These are phyloP conservation scores for Syngnathus typhle DNA, from an alignment of 2,113 vertebrate genomes.

Conservation along the genomic window DNA sequence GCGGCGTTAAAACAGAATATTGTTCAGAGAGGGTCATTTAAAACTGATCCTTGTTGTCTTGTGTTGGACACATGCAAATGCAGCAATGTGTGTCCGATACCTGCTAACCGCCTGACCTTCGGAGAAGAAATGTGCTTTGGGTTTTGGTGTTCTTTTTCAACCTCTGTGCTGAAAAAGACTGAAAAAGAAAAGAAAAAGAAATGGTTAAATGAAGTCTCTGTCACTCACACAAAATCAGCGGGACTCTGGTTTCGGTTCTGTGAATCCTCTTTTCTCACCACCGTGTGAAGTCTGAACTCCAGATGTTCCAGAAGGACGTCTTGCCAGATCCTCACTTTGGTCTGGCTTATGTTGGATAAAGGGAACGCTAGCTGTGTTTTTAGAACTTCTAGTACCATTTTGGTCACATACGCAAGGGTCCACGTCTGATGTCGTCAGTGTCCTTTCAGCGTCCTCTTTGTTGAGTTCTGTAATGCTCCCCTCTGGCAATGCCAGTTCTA, in stretches of 20 bases:
- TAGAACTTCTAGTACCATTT: background rate
- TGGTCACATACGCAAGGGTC: background rate
- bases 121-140: constrained; percentile 8
- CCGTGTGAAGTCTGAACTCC: constrained; percentile 6
- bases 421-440: constrained; percentile 10
- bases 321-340: constrained; percentile 7
- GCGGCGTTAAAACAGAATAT: background rate
- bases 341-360: background rate
- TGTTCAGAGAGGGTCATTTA: background rate
- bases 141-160: constrained; percentile 12
- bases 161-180: constrained; percentile 24
- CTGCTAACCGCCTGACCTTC: constrained; percentile 54
- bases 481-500: constrained; percentile 41
- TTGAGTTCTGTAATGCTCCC: constrained; percentile 4
- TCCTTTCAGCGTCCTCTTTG: constrained; percentile 5
- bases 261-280: constrained; percentile 5
- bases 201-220: background rate
- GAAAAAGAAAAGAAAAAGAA: constrained; percentile 3
- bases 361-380: background rate
- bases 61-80: background rate
- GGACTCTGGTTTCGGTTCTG: constrained; percentile 8
- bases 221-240: background rate
- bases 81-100: constrained; percentile 38
- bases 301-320: constrained; percentile 4
- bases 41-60: background rate